Evolutionary conservation across 2,113 vertebrate species (phyloP).

Genomic region (Numenius arquata): DNA sequence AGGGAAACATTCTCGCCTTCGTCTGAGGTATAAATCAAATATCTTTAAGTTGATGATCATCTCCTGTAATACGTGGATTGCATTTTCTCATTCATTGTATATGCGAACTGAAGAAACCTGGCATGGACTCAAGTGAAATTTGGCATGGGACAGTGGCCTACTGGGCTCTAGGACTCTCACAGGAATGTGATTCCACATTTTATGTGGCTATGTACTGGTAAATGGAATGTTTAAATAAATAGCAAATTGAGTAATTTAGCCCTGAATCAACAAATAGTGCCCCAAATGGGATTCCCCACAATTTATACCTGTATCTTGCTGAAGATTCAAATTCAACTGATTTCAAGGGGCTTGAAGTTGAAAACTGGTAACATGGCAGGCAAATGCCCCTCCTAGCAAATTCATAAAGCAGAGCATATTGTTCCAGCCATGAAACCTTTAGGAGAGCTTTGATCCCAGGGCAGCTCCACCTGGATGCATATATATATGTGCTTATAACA

Average conservation of each 20-base stretch:
- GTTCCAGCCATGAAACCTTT: not conserved
- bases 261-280: slow-evolving; percentile 46
- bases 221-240: slow-evolving; percentile 60
- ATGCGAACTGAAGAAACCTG: not conserved
- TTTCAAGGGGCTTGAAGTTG: not conserved
- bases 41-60: not conserved
- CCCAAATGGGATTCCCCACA: slow-evolving; percentile 41
- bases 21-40: not conserved
- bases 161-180: slow-evolving; percentile 28
- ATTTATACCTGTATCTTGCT: not conserved
- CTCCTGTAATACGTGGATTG: not conserved
- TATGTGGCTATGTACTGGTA: slow-evolving; percentile 49
- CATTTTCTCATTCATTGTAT: not conserved
- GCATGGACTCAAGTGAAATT: slow-evolving; percentile 26
- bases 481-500: not conserved
- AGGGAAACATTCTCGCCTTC: not conserved
- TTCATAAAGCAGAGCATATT: not conserved
- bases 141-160: slow-evolving; percentile 5
- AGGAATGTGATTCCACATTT: slow-evolving; percentile 37
- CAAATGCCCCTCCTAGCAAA: not conserved
- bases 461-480: not conserved
- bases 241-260: slow-evolving; percentile 14
- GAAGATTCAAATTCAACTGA: not conserved
- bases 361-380: not conserved
- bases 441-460: not conserved